These are phyloP conservation scores for Agrochola lychnidis DNA, from an alignment of 2,888 invertebrate species.

Conservation along the genomic window DNA sequence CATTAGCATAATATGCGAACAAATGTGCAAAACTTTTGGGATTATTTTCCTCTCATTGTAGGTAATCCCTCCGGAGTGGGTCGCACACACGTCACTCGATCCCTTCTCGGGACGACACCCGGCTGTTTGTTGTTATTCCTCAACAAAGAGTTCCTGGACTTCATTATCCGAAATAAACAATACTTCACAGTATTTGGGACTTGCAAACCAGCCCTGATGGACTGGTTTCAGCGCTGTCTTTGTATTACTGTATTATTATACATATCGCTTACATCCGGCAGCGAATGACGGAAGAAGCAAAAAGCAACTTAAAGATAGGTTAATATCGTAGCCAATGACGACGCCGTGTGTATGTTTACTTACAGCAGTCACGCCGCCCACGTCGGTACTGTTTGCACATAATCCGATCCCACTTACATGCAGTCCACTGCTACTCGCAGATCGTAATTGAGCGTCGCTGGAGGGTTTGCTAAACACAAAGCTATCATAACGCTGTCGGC, in stretches of 20 bases:
- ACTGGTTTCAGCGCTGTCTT: background rate
- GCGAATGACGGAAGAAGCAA: background rate
- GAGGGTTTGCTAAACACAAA: conserved; percentile 63
- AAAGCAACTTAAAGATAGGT: background rate
- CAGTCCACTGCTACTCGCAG: conserved; percentile 24
- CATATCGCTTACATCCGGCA: background rate
- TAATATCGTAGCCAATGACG: background rate
- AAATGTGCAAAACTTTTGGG: conserved; percentile 4
- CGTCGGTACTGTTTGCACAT: conserved; percentile 43
- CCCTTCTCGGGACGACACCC: background rate
- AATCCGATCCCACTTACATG: conserved; percentile 36
- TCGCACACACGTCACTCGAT: background rate
- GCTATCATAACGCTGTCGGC: conserved; percentile 58
- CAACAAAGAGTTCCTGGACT: conserved; percentile 9
- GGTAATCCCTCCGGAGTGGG: background rate
- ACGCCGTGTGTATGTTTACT: conserved; percentile 6
- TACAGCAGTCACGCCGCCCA: background rate
- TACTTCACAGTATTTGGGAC: background rate
- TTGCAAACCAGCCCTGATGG: too few species aligned
- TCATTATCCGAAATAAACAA: background rate
- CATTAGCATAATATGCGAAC: background rate
- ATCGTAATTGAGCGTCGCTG: conserved; percentile 50
- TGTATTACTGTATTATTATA: background rate
- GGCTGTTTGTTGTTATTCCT: conserved; percentile 11
- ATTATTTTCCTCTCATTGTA: background rate